phyloP scores from a whole-genome alignment of 1,140 invertebrate species.

The Drosophila kepulauana region DNA sequence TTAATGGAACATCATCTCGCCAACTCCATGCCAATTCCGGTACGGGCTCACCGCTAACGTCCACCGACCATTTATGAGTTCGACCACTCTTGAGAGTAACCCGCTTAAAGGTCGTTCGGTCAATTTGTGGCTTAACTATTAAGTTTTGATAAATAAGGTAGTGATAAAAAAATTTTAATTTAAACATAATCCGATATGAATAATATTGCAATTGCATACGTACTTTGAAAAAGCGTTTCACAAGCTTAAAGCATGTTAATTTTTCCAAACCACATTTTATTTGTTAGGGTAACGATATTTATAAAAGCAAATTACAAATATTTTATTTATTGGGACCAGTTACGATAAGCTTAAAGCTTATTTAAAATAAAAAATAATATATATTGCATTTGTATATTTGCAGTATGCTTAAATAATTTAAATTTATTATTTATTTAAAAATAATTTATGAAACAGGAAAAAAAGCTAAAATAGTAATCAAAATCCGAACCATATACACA shows the following conservation, averaged over 20 bases:
- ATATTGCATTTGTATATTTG: too few species aligned
- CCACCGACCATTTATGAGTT: slow-evolving; percentile 96
- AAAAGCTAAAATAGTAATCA: too few species aligned
- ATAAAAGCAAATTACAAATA: too few species aligned
- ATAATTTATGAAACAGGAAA: too few species aligned
- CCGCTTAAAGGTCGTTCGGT: slow-evolving; percentile 94
- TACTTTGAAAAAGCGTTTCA: not conserved
- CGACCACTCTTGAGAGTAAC: slow-evolving; percentile 96
- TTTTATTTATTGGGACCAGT: too few species aligned
- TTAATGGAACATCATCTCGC: slow-evolving; percentile 92
- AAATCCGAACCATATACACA: too few species aligned
- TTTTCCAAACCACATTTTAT: too few species aligned
- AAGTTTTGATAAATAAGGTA: slow-evolving; percentile 53
- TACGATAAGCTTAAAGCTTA: too few species aligned
- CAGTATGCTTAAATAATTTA: too few species aligned
- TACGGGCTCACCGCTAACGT: slow-evolving; percentile 95
- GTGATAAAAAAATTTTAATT: not conserved
- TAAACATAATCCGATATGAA: not conserved
- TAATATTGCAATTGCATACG: not conserved
- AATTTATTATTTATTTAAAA: too few species aligned
- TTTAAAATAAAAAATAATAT: too few species aligned
- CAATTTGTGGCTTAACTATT: slow-evolving; percentile 96
- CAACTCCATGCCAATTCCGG: slow-evolving; percentile 94
- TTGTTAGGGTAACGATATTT: too few species aligned
- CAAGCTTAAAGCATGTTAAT: not conserved